Evolutionary conservation across 2,797 vertebrate genomes (phyloP).

Genomic region (Tolypeutes matacus): DNA sequence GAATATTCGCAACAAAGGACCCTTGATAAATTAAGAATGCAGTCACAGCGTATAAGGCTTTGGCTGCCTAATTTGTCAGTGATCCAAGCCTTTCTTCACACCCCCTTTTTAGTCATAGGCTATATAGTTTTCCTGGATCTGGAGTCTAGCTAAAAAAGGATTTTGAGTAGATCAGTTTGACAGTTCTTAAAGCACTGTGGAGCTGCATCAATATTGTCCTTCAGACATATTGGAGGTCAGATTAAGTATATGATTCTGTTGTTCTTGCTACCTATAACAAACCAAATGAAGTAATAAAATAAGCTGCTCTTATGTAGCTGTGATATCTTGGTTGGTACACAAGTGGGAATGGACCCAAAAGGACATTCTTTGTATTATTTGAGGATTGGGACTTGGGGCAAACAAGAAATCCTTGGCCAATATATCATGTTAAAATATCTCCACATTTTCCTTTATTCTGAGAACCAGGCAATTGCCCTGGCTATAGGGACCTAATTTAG

Average conservation of each 20-base stretch:
- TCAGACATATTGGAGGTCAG: background rate
- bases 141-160: background rate
- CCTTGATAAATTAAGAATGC: background rate
- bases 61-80: background rate
- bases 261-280: background rate
- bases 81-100: background rate
- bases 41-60: background rate
- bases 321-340: background rate
- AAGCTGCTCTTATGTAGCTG: background rate
- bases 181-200: background rate
- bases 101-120: background rate
- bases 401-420: background rate
- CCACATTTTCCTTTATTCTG: background rate
- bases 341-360: background rate
- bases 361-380: background rate
- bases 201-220: background rate
- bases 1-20: background rate
- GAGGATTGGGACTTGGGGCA: background rate
- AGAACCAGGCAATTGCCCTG: background rate
- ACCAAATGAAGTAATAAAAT: background rate
- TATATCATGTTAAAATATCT: background rate
- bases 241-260: background rate
- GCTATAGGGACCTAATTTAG: background rate
- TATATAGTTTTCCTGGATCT: background rate
- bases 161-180: background rate